Base-by-base conservation (phyloP, 2,888 invertebrate species). In the Nezara viridula region DNA sequence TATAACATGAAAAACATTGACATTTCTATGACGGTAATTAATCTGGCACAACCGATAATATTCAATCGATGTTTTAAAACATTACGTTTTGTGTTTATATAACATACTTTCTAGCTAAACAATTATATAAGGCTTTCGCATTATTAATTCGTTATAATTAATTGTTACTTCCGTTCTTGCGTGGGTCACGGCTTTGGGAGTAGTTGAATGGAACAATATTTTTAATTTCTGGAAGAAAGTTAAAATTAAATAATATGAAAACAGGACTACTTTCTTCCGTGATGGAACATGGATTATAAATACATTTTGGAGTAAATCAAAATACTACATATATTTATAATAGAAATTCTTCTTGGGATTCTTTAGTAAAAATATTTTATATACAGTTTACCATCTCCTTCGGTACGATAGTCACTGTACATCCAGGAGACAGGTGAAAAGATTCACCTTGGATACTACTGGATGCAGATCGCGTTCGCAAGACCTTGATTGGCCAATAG, bases 401-500 rank as follows among this genome's bases (percentile, higher is more conserved):
- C 66, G 19, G 16, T 12, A 19, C 37, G 32, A 37, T 73, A 27
- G 66, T 21, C 37, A 21, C 19, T 73, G 32, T 16, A 21, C 66
- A 73, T 32, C 66, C 66, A 37, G 16, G 37, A 73, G 66, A 73
- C 37, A 37, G 32, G 19, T 73, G 66, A 73, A n/a, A n/a, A 37
- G 66, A 73, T 6, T 73, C 66, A 73, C 66, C 37, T 73, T 73
- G 66, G 19, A 7, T 9, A 73, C 19, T 32, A 37, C 5, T 21
- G 19, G 66, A 73, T 73, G 66, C 66, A 73, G 37, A 21, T 27
- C 37, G 66, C 66, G 66, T 73, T 37, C 66, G 9, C 37, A 37
- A 73, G 66, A 37, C 66, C 66, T 73, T 73, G 66, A 73, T 73
- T 73, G 66, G 27, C 37, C 66, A 73, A 73, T 37, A 37, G 32